These are phyloP conservation scores for Podarcis raffonei DNA, from an alignment of 2,113 vertebrate genomes.

Conservation along the genomic window DNA sequence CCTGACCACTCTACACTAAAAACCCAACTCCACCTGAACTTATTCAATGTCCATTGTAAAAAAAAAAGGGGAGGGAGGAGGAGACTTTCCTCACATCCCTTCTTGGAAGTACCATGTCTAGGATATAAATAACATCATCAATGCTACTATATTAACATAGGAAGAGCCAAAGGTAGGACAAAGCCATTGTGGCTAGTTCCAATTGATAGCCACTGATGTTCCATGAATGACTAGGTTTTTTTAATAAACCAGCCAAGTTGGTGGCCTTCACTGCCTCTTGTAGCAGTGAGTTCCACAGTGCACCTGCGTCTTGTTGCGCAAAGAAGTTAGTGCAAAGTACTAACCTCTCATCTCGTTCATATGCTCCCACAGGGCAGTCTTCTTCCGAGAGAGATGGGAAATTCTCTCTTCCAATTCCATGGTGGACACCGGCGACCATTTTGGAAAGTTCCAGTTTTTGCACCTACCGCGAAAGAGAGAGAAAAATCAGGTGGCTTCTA, in stretches of 20 bases:
- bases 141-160: too few relatives aligned
- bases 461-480: not conserved
- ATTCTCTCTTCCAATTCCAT: conserved; percentile 5
- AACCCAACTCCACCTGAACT: not conserved
- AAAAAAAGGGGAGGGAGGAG: too few relatives aligned
- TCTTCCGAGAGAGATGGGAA: not conserved
- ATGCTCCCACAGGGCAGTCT: not conserved
- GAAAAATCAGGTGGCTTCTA: not conserved
- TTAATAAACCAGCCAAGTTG: too few relatives aligned
- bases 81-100: not conserved
- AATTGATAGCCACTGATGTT: too few relatives aligned
- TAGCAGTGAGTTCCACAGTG: too few relatives aligned
- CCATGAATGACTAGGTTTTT: too few relatives aligned
- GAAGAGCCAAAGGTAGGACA: too few relatives aligned
- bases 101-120: not conserved
- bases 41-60: not conserved
- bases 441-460: not conserved
- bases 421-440: not conserved
- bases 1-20: not conserved
- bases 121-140: too few relatives aligned
- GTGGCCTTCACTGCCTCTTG: too few relatives aligned
- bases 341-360: not conserved
- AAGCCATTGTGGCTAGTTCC: too few relatives aligned
- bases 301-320: too few relatives aligned
- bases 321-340: not conserved